These are phyloP conservation scores for Diadophis punctatus DNA, from an alignment of 2,113 vertebrate genomes.

Conservation along the genomic window DNA sequence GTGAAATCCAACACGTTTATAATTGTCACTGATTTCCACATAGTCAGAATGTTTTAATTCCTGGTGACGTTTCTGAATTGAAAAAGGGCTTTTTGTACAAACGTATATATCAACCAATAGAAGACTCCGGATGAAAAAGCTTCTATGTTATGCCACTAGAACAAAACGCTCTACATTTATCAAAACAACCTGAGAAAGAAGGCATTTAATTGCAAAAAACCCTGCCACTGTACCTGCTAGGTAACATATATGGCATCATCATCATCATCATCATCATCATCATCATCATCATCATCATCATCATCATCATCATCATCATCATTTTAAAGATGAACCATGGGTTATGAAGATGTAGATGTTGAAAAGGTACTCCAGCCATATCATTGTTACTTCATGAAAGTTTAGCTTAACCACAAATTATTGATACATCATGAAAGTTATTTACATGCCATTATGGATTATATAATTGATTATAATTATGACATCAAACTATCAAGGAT, in stretches of 20 bases:
- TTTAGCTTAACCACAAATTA: accelerated
- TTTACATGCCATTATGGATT: not conserved
- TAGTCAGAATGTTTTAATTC: constrained; percentile 18
- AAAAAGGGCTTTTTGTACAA: constrained; percentile 12
- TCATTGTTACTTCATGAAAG: not conserved
- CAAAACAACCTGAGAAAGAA: not conserved
- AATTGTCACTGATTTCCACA: not conserved
- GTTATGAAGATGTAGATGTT: not conserved
- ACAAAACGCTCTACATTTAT: constrained; percentile 14
- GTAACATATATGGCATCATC: not conserved
- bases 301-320: constrained; percentile 5
- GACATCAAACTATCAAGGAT: not conserved
- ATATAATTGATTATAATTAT: not conserved
- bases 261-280: not conserved
- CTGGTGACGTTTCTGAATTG: constrained; percentile 6
- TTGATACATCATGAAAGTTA: not conserved
- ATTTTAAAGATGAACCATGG: not conserved
- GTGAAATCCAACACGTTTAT: not conserved
- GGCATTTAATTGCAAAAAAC: not conserved
- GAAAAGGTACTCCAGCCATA: not conserved
- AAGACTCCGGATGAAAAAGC: constrained; percentile 14
- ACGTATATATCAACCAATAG: constrained; percentile 3
- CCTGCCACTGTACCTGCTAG: constrained; percentile 37
- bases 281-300: not conserved
- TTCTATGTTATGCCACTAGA: constrained; percentile 2